Base-by-base conservation (phyloP, 2,888 invertebrate genomes). In the Choreutis nemorana region DNA sequence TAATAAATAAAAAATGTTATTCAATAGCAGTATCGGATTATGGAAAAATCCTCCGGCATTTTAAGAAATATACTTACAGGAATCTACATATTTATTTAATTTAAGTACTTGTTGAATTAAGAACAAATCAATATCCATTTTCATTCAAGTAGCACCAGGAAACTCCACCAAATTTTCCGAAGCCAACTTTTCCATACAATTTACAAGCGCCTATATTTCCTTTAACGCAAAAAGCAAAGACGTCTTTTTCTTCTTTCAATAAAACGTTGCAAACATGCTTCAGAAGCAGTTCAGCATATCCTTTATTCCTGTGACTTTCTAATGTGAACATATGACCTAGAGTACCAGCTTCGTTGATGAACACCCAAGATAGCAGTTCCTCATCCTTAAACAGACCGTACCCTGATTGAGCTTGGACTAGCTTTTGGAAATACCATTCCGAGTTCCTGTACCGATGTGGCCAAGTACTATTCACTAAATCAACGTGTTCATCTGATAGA, bases 261-360 rank as follows among this genome's bases (percentile, higher is more conserved):
- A 36, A 10, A 28, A 30, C 8, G 20, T 41, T 32, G 11, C 31
- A 35, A 14, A 41, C 34, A 23, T 35, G 14, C 14, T 39, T 39
- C 3, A 41, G 24, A 3, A 39, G 28, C 10, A 34, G 3, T 23
- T 41, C 41, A 6, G 35, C 41, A 12, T 37, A 37, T 3, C 41
- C 41, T 23, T 35, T 45, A 22, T 37, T 36, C 22, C 48, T 39
- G 27, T 48, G 34, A 6, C 35, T 29, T 28, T 47, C 37, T 8
- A 43, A 8, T 7, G 45, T 47, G 9, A 29, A 50, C 8, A 50
- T 20, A 23, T 50, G 45, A 5, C 40, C 32, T 0, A 52, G 30
- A 11, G 39, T 32, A 3, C 49, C 49, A 15, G 37, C 38, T 42
- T 50, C 48, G 9, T 42, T 47, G 5, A 44, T 25, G 9, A 46